phyloP scores from a whole-genome alignment of 2,888 invertebrate genomes.

The Alviniconcha strummeri region DNA sequence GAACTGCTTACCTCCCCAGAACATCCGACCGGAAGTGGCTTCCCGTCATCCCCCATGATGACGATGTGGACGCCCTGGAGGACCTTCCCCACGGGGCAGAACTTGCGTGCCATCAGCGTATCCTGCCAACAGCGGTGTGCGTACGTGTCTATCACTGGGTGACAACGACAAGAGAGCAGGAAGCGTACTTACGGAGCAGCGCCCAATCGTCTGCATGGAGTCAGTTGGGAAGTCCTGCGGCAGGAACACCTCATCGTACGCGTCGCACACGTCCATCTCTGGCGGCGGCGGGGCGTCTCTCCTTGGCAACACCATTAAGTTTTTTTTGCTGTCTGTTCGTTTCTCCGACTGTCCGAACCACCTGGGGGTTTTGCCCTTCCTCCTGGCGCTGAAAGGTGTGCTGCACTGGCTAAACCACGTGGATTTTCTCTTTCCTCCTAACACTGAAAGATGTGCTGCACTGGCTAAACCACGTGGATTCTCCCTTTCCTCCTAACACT shows the following conservation, averaged over 20 bases:
- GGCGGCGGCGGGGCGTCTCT: not conserved
- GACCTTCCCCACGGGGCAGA: conserved; percentile 72
- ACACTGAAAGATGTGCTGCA: too few species aligned
- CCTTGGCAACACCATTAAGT: not conserved
- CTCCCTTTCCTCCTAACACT: too few species aligned
- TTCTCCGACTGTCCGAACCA: too few species aligned
- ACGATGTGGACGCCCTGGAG: conserved; percentile 69
- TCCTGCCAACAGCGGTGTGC: conserved; percentile 44
- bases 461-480: too few species aligned
- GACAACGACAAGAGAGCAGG: too few species aligned
- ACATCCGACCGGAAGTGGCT: conserved; percentile 71
- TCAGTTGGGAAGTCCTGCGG: not conserved
- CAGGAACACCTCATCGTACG: not conserved
- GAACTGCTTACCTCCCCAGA: conserved; percentile 71
- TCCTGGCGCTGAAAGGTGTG: too few species aligned
- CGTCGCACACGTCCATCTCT: not conserved
- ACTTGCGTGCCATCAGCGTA: conserved; percentile 65
- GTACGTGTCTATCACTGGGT: not conserved
- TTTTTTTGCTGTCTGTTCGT: too few species aligned
- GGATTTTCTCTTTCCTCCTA: too few species aligned
- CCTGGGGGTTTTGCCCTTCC: too few species aligned
- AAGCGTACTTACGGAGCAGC: too few species aligned
- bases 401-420: too few species aligned
- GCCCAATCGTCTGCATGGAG: too few species aligned
- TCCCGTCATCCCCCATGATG: conserved; percentile 66